These are phyloP conservation scores for Champsocephalus esox DNA, from an alignment of 2,797 vertebrate genomes.

Conservation along the genomic window DNA sequence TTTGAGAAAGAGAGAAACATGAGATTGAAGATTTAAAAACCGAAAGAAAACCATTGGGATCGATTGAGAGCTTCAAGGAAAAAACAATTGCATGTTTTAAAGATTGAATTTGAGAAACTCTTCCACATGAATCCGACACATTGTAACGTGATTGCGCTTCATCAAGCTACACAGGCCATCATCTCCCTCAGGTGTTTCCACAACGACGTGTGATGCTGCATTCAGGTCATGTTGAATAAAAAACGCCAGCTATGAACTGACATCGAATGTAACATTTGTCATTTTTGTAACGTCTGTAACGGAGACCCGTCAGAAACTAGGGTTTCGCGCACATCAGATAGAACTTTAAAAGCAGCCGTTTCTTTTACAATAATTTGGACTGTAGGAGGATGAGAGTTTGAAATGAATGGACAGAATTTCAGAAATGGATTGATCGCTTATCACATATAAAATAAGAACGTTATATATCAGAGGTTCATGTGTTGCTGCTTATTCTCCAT, in stretches of 20 bases:
- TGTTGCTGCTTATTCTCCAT: background rate
- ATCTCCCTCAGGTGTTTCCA: slow-evolving; percentile 11
- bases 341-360: background rate
- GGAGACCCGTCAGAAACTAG: background rate
- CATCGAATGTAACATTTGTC: background rate
- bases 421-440: too few species aligned
- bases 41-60: too few species aligned
- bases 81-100: background rate
- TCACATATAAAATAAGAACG: too few species aligned
- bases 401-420: background rate
- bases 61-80: background rate
- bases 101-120: background rate
- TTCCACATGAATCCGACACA: background rate
- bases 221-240: background rate
- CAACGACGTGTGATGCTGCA: background rate
- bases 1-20: background rate
- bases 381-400: background rate
- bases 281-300: background rate
- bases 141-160: slow-evolving; percentile 23
- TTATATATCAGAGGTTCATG: too few species aligned
- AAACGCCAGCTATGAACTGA: background rate
- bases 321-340: background rate
- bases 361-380: background rate
- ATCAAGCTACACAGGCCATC: slow-evolving; percentile 6
- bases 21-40: background rate